Evolutionary conservation across 2,888 invertebrate genomes (phyloP), one percentile per base, ranked within the genome.

Genomic region (Xanthostigma xanthostigma): DNA sequence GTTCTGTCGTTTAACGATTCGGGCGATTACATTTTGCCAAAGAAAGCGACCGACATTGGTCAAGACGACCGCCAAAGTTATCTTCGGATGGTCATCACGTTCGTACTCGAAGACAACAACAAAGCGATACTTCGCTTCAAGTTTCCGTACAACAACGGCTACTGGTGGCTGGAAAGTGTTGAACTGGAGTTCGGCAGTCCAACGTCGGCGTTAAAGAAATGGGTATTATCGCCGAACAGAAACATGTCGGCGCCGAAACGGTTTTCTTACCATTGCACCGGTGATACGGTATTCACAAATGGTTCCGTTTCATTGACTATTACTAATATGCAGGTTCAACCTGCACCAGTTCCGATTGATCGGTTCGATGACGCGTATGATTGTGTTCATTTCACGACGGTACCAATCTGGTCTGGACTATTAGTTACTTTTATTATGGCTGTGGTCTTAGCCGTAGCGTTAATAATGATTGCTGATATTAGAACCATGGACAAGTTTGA

Each of bases 401-500:
- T 74, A 37, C 80, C 81, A 2, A 84, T 87, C 55, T 84, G 80
- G 79, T 79, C 81, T 59, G 84, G 81, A 10, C 65, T 88, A 45
- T 72, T 87, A 54, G 74, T 80, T 3, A 72, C 76, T 0, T 58
- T 73, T 4, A 67, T 87, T 48, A 64, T 87, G 46, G 69, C 75
- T 10, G 54, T 74, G 17, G 81, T 84, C 48, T 68, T 86, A 50
- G 67, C 75, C 43, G 75, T 79, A 65, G 85, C 81, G 5, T 63
- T 86, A 39, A 66, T 66, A 11, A 82, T 85, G 74, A 71, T 89
- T 35, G 70, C 78, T 62, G 78, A 78, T 59, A 81, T 89, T 53
- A 81, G 79, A 59, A 85, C 85, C 12, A 84, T 82, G 79, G 88
- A 88, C 65, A 74, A 82, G 59, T 89, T 85, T 64, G 88, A 89